Conservation (phyloP, 2,797 vertebrate genomes). For the Hyperoplus immaculatus region DNA sequence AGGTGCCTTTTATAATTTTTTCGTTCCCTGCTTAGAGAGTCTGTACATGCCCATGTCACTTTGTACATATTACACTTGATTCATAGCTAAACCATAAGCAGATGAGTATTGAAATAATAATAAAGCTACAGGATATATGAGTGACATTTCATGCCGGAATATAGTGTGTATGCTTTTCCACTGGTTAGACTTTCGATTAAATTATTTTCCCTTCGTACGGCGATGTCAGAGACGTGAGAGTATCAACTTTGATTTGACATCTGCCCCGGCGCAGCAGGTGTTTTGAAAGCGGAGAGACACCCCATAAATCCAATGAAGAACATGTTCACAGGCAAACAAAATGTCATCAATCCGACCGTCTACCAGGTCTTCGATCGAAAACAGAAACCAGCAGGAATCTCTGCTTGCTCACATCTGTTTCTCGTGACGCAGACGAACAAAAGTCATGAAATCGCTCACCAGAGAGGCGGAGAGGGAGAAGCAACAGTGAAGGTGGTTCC, state of each 20-base stretch:
- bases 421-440: constrained; percentile 81
- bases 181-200: constrained; percentile 30
- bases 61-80: constrained; percentile 12
- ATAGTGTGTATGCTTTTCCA: constrained; percentile 24
- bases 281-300: constrained; percentile 76
- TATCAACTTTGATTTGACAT: constrained; percentile 66
- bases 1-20: too few species aligned
- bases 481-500: constrained; percentile 79
- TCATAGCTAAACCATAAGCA: constrained; percentile 31
- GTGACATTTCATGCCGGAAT: constrained; percentile 36
- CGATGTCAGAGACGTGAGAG: constrained; percentile 38
- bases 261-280: constrained; percentile 73
- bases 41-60: too few species aligned
- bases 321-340: constrained; percentile 85
- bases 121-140: constrained; percentile 34
- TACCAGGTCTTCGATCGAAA: constrained; percentile 77
- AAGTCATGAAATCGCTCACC: constrained; percentile 84
- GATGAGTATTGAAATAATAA: constrained; percentile 13
- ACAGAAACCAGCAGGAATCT: constrained; percentile 80
- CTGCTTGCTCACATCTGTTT: constrained; percentile 82
- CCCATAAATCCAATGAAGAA: constrained; percentile 80
- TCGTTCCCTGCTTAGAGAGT: too few species aligned
- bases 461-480: constrained; percentile 58
- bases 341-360: constrained; percentile 81
- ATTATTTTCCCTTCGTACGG: constrained; percentile 8